phyloP scores from a whole-genome alignment of 2,113 vertebrate genomes.

The Daphoenositta chrysoptera region DNA sequence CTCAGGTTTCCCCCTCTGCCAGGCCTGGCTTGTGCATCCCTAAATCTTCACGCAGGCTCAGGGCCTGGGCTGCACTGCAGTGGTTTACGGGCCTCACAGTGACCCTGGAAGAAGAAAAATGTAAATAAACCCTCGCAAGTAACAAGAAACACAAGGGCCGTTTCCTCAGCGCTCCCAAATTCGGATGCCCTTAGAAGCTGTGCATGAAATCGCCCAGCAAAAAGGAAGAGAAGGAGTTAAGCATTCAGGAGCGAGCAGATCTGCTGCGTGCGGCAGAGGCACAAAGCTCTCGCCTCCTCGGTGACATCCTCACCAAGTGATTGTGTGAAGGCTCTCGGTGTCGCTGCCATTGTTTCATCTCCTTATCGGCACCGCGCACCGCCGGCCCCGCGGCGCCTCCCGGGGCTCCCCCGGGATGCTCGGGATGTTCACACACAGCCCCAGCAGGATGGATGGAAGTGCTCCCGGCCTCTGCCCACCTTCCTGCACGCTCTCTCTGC shows the following conservation, averaged over 20 bases:
- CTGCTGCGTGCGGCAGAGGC: neutral
- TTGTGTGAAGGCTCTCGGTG: neutral
- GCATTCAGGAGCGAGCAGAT: neutral
- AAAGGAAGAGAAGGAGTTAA: constrained; percentile 13
- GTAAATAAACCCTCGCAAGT: neutral
- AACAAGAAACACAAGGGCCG: neutral
- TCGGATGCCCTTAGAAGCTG: neutral
- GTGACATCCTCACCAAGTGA: neutral
- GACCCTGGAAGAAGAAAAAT: neutral
- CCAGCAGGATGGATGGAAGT: neutral
- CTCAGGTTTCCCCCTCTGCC: neutral
- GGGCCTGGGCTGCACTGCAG: neutral
- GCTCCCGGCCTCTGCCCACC: neutral
- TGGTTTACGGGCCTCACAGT: neutral
- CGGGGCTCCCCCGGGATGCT: neutral
- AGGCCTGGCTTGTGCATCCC: rapidly evolving
- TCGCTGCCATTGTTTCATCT: constrained; percentile 1
- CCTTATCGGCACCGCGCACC: neutral
- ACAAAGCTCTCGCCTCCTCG: neutral
- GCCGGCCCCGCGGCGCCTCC: neutral
- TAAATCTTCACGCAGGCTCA: neutral
- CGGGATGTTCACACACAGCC: neutral
- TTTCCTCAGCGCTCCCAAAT: neutral
- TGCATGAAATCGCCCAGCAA: rapidly evolving
- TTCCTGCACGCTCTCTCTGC: neutral